phyloP scores from a whole-genome alignment of 2,888 invertebrate species.

The Nymphalis urticae region DNA sequence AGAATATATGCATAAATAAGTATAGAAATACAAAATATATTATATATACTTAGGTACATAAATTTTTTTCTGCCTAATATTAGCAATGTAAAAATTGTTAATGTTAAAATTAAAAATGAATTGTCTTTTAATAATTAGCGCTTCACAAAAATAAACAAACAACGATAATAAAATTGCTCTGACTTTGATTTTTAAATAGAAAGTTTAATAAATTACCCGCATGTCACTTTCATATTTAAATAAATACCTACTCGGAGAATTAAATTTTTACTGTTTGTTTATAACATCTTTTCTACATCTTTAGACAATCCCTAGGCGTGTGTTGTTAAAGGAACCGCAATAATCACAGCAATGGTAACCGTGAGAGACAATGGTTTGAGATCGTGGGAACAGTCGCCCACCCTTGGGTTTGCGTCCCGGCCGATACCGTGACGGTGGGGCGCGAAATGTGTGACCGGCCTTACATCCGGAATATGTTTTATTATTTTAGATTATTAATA shows the following conservation, averaged over 20 bases:
- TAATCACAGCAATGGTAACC: conserved; percentile 65
- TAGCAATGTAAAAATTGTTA: too few relatives aligned
- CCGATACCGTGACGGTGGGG: conserved; percentile 72
- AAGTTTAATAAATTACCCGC: neutral
- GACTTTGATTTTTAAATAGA: too few relatives aligned
- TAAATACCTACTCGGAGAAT: too few relatives aligned
- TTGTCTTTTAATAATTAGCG: too few relatives aligned
- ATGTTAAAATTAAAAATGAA: too few relatives aligned
- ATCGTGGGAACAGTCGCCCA: conserved; percentile 75
- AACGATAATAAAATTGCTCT: too few relatives aligned
- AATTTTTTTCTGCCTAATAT: too few relatives aligned
- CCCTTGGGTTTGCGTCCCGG: conserved; percentile 66
- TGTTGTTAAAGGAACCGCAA: conserved; percentile 53
- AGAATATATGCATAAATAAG: too few relatives aligned
- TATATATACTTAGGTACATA: too few relatives aligned
- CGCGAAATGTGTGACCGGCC: conserved; percentile 63
- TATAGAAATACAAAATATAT: too few relatives aligned
- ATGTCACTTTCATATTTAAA: neutral
- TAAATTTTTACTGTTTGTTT: neutral
- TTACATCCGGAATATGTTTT: conserved; percentile 66
- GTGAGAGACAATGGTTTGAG: conserved; percentile 68
- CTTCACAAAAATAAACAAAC: too few relatives aligned
- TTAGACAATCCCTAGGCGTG: conserved; percentile 30
- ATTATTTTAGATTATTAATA: conserved; percentile 47
- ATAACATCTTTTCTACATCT: conserved; percentile 14